These are phyloP conservation scores for Lymantria dispar DNA, from an alignment of 2,888 invertebrate genomes.

Conservation along the genomic window DNA sequence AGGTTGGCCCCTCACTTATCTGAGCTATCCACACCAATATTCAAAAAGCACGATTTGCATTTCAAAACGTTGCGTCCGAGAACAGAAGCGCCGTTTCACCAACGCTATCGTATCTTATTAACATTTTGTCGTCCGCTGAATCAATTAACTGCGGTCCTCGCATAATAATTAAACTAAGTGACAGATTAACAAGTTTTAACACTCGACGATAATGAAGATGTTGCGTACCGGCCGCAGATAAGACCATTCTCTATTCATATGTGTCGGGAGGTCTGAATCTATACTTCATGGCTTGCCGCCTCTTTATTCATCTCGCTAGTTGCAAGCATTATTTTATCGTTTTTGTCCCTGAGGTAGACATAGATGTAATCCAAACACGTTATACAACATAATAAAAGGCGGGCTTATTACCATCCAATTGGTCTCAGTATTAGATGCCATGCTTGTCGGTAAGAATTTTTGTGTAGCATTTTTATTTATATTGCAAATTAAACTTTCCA, in stretches of 20 bases:
- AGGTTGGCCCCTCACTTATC: constrained; percentile 51
- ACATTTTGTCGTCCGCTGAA: constrained; percentile 76
- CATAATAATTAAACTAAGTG: constrained; percentile 76
- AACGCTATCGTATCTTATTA: constrained; percentile 69
- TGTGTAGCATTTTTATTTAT: too few relatives aligned
- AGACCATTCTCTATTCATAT: constrained; percentile 45
- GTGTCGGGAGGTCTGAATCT: constrained; percentile 44
- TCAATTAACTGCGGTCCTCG: constrained; percentile 71
- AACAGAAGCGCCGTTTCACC: constrained; percentile 32
- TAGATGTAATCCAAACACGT: too few relatives aligned
- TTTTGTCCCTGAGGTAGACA: too few relatives aligned
- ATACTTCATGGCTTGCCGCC: background rate
- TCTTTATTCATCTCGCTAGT: constrained; percentile 10
- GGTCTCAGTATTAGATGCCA: too few relatives aligned
- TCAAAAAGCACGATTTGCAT: constrained; percentile 65
- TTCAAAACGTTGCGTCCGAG: constrained; percentile 43
- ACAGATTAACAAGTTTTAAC: constrained; percentile 79
- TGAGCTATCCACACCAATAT: constrained; percentile 56
- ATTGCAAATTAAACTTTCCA: too few relatives aligned
- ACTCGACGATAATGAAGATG: constrained; percentile 78
- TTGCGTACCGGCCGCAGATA: constrained; percentile 53
- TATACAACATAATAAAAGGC: too few relatives aligned
- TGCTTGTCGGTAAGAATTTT: too few relatives aligned
- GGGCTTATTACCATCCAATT: too few relatives aligned
- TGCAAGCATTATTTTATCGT: too few relatives aligned